These are phyloP conservation scores for Leistus spinibarbis DNA, from an alignment of 2,888 invertebrate genomes.

Conservation along the genomic window DNA sequence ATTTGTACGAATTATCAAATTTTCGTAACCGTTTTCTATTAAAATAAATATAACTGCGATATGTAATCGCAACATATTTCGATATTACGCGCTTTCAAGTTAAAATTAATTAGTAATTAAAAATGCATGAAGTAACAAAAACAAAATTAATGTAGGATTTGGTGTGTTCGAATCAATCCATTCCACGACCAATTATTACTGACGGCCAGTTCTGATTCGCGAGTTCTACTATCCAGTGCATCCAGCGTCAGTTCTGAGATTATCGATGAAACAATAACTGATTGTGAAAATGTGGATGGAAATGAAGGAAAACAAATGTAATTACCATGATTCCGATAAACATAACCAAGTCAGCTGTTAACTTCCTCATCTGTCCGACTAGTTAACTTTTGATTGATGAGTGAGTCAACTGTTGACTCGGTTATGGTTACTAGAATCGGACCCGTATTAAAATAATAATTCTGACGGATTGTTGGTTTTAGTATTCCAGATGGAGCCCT, in stretches of 20 bases:
- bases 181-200: conserved; percentile 96
- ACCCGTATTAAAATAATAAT: too few relatives aligned
- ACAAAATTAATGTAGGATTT: conserved; percentile 67
- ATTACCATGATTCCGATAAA: not conserved
- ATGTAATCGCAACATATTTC: too few relatives aligned
- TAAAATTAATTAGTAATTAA: not conserved
- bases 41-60: too few relatives aligned
- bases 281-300: conserved; percentile 57
- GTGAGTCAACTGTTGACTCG: too few relatives aligned
- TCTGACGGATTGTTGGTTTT: too few relatives aligned
- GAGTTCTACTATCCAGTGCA: conserved; percentile 86
- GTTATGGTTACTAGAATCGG: too few relatives aligned
- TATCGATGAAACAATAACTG: conserved; percentile 60
- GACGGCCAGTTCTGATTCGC: conserved; percentile 93
- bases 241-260: conserved; percentile 87
- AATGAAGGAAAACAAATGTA: conserved; percentile 62
- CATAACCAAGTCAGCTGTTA: not conserved
- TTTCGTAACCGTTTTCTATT: too few relatives aligned
- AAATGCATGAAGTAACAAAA: not conserved
- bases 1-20: not conserved
- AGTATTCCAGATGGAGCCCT: conserved; percentile 86
- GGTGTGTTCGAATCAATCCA: conserved; percentile 93
- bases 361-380: too few relatives aligned
- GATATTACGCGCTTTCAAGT: too few relatives aligned
- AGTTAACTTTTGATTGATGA: too few relatives aligned